A percentile compares a stretch with the other conserved stretches of the same genome.
These are phyloP conservation scores for Ranitomeya variabilis DNA, from an alignment of 2,113 vertebrate genomes.

Conservation along the genomic window DNA sequence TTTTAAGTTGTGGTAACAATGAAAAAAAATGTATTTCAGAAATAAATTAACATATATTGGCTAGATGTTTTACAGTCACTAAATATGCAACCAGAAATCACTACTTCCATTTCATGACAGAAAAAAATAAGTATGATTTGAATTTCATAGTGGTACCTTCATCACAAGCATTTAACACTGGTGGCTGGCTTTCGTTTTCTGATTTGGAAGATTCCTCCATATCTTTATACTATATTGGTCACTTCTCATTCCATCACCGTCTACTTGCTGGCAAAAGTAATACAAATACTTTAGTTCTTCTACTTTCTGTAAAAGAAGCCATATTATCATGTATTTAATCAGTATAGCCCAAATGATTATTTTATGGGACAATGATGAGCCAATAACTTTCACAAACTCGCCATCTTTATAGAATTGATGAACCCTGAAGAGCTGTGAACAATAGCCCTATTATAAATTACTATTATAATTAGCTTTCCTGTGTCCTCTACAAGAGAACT, in stretches of 20 bases:
- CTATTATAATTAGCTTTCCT: too few species aligned
- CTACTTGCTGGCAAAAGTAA: neutral
- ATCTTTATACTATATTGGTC: neutral
- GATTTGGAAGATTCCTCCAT: conserved; percentile 22
- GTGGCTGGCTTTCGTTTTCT: neutral
- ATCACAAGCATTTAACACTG: neutral
- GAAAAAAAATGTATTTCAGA: too few species aligned
- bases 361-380: neutral
- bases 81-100: neutral
- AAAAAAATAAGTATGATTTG: neutral
- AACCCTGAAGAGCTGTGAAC: too few species aligned
- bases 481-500: too few species aligned
- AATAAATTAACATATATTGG: too few species aligned
- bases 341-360: neutral
- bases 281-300: neutral
- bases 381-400: neutral
- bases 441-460: too few species aligned
- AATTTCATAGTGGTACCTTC: neutral
- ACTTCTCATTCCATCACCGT: neutral
- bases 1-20: too few species aligned
- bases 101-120: neutral
- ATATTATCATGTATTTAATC: neutral
- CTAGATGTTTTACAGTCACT: too few species aligned
- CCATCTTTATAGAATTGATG: too few species aligned
- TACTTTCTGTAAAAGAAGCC: neutral